Evolutionary conservation across 2,113 vertebrate species (phyloP), one percentile per base, ranked within the genome.

Genomic region (Dascyllus trimaculatus): DNA sequence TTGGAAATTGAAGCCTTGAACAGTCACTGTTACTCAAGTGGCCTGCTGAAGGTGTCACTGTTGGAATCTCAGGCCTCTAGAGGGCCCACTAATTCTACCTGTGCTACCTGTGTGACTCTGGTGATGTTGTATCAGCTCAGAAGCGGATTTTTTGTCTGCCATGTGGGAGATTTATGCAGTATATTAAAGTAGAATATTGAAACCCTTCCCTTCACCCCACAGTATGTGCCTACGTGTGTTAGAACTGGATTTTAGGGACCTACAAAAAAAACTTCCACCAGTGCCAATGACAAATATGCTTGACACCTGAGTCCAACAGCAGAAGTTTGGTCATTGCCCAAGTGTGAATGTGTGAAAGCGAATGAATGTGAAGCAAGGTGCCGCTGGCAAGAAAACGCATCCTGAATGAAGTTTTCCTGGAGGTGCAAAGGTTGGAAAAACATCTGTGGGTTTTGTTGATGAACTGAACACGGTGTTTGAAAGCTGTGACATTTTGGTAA

Each of bases 41-140:
- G 22, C 69, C 13, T 38, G 15, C 32, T 24, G 11, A 4, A 71
- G 54, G 29, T 59, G 13, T 32, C 38, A 45, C 14, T 52, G 21
- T 8, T 72, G 52, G 43, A 32, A 15, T 17, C 29, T 22, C 11
- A 59, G 56, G 60, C 91, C 89, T 90, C 85, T 80, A 90, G 89
- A 73, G 79, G 88, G 85, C 85, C 56, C 53, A 84, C 88, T 88
- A 68, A 80, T 62, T 61, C 81, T 62, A 78, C 81, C 72, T 83
- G 71, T 68, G 17, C 45, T 38, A 38, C 48, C 67, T 67, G 48
- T 60, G 18, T 32, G 18, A 74, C 18, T 25, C n/a, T 10, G n/a
- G 25, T 14, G 1, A 51, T 46, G 48, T 68, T 78, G 19, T 62
- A 79, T 76, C 66, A 85, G 73, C 17, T 64, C 35, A 40, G 25